These are phyloP conservation scores for Virgularia gustaviana DNA, from an alignment of 92 coral and sea anemone genomes.

Conservation along the genomic window DNA sequence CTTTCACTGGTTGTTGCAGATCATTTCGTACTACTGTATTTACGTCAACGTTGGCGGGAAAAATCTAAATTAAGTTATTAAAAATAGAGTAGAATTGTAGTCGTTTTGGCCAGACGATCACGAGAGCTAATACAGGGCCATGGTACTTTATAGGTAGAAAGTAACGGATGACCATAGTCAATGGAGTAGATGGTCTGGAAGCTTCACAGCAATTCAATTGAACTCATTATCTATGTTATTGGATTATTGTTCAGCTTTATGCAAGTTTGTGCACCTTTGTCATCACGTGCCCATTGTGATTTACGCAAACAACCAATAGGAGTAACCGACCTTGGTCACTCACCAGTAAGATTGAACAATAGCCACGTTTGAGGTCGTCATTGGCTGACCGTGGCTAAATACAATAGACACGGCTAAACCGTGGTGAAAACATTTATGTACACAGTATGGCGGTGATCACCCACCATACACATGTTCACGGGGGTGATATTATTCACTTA, in stretches of 20 bases:
- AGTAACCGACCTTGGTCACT: no score
- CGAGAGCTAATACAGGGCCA: background rate
- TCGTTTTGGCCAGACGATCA: background rate
- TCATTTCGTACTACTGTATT: background rate
- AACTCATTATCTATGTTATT: background rate
- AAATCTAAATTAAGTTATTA: background rate
- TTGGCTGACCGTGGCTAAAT: no score
- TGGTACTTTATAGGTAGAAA: background rate
- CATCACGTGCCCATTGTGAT: background rate
- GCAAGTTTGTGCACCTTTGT: background rate
- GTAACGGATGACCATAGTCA: no score
- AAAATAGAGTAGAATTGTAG: background rate
- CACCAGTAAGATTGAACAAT: no score
- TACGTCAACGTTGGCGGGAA: background rate
- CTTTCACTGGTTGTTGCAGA: background rate
- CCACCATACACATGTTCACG: no score
- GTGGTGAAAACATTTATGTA: no score
- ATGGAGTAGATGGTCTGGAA: no score
- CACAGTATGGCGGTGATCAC: no score
- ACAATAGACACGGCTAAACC: no score
- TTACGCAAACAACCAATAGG: no score
- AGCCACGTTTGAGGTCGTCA: no score
- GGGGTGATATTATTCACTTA: no score
- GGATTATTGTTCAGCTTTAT: background rate
- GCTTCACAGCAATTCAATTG: slow-evolving; percentile 1